Evolutionary conservation across 2,113 vertebrate species (phyloP), one percentile per base, ranked within the genome.

Genomic region (Grammomys dolichurus): DNA sequence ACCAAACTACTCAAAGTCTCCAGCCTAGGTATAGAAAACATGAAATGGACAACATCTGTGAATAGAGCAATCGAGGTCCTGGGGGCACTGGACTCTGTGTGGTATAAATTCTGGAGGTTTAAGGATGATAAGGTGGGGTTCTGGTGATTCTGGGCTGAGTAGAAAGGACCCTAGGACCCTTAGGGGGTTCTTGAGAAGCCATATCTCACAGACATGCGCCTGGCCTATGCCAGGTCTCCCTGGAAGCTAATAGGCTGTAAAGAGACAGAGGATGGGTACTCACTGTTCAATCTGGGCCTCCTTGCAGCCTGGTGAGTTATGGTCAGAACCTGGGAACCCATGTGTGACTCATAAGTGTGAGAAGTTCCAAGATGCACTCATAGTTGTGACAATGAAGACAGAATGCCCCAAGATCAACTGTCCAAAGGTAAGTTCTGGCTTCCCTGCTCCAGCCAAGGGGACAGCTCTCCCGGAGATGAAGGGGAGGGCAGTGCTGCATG

Each of bases 311-410:
- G 98, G 98, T 31, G 92, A 98, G 96, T 13, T 28, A 46, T 98
- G 98, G 98, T 17, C 80, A 0, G 85, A 96, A 22, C 96, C 98
- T 0, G 95, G 43, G 75, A 36, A 98, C 95, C 97, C 43, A 54
- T 99, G 98, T 24, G 98, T 95, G 69, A 92, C 24, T 28, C 96
- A 98, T 46, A 76, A 89, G 46, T 99, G 98, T 96, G 97, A 98
- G 92, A 77, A 51, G 63, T 2, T 97, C 9, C 63, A 4, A 17
- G 94, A 96, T 2, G 75, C 95, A 56, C 97, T 97, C 4, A 46
- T 95, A 89, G 85, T 90, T 93, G 97, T 98, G 8, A 26, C 97
- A 11, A 65, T 7, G 20, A 86, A 58, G 92, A 97, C 43, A 96
- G 87, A 58, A 3, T 99, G 98, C 36, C 95, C 97, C 70, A 2